A percentile compares a stretch with the other conserved stretches of the same genome.
Conservation (phyloP, 2,888 invertebrate species). For the Aporophyla lueneburgensis region DNA sequence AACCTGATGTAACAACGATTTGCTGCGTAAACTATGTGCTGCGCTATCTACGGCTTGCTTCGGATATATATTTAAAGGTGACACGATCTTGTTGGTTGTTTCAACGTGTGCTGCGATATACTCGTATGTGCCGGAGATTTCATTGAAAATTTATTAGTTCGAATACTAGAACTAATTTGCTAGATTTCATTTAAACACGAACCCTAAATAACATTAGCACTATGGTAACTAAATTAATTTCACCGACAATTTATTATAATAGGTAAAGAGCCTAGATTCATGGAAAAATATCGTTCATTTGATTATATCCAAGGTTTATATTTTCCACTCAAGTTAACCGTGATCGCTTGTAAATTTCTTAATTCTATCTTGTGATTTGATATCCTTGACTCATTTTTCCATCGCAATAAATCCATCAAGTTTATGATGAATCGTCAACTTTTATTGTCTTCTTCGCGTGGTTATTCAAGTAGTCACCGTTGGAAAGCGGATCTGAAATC, state of each 20-base stretch:
- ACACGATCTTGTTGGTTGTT: constrained; percentile 65
- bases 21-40: constrained; percentile 73
- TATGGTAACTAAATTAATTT: constrained; percentile 17
- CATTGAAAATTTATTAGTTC: constrained; percentile 11
- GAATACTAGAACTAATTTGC: background rate
- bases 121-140: constrained; percentile 16
- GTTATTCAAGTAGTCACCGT: constrained; percentile 6
- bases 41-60: constrained; percentile 69
- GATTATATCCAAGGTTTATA: constrained; percentile 21
- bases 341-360: constrained; percentile 36
- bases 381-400: constrained; percentile 33
- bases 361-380: constrained; percentile 41
- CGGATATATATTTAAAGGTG: constrained; percentile 71
- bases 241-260: constrained; percentile 2
- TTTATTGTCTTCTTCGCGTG: constrained; percentile 27
- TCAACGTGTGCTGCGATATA: background rate
- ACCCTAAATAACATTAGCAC: constrained; percentile 29
- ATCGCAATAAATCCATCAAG: constrained; percentile 37
- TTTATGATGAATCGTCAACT: constrained; percentile 32
- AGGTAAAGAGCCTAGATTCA: constrained; percentile 3
- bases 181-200: constrained; percentile 7
- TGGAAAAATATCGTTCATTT: constrained; percentile 24
- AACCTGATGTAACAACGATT: constrained; percentile 75
- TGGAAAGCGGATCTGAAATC: constrained; percentile 47
- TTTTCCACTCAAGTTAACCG: constrained; percentile 31